Evolutionary conservation across 2,888 invertebrate species (phyloP).

Genomic region (Amphipyra berbera): DNA sequence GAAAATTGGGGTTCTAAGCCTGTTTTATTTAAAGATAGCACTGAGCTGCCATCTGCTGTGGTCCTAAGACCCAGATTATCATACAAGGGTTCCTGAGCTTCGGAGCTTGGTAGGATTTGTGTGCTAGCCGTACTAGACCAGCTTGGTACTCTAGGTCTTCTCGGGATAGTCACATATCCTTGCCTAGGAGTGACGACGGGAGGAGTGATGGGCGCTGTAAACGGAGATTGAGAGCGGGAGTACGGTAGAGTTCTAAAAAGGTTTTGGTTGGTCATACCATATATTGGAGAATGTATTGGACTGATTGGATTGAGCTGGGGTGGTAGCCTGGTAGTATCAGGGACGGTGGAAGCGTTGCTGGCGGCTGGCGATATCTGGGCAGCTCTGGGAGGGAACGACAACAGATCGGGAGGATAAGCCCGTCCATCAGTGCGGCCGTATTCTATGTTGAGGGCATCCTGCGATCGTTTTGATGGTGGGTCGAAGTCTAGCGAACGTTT

Average conservation of each 20-base stretch:
- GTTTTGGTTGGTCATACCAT: slow-evolving; percentile 91
- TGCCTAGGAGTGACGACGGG: slow-evolving; percentile 93
- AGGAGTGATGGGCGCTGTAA: slow-evolving; percentile 90
- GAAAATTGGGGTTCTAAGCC: slow-evolving; percentile 88
- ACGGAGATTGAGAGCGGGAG: slow-evolving; percentile 94
- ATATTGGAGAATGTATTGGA: slow-evolving; percentile 92
- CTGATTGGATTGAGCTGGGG: slow-evolving; percentile 90
- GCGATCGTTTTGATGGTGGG: slow-evolving; percentile 89
- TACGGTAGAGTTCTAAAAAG: slow-evolving; percentile 95
- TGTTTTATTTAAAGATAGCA: slow-evolving; percentile 93
- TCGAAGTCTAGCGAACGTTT: slow-evolving; percentile 92
- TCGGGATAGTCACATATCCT: slow-evolving; percentile 96
- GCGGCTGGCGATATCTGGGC: slow-evolving; percentile 94
- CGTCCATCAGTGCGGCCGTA: slow-evolving; percentile 89
- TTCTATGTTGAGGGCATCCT: slow-evolving; percentile 88
- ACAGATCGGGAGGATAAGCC: slow-evolving; percentile 94
- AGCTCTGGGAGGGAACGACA: slow-evolving; percentile 93
- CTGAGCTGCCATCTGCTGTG: slow-evolving; percentile 96
- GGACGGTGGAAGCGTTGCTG: slow-evolving; percentile 95
- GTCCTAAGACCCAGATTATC: slow-evolving; percentile 96
- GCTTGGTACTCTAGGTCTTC: slow-evolving; percentile 95
- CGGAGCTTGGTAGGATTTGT: slow-evolving; percentile 85
- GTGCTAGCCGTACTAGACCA: slow-evolving; percentile 93
- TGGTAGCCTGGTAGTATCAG: slow-evolving; percentile 92
- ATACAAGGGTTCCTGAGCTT: slow-evolving; percentile 94